Conservation (phyloP, 53 echinoderm and acorn worm genomes). For the Crossaster papposus region DNA sequence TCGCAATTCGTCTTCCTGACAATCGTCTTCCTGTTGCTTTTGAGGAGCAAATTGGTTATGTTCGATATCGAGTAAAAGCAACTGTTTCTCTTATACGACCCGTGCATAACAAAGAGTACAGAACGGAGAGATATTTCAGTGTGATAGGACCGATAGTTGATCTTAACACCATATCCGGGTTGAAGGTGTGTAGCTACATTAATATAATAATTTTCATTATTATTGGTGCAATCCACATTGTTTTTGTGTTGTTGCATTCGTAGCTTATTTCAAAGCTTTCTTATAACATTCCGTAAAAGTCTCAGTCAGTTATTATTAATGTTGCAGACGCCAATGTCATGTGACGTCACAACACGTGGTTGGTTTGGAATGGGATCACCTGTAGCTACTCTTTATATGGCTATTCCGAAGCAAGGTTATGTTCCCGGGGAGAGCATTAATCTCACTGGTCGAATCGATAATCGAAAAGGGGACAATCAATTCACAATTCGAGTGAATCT, state of each 20-base stretch:
- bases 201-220: background rate
- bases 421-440: conserved; percentile 22
- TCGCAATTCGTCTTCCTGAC: conserved; percentile 9
- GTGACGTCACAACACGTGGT: background rate
- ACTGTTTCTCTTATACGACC: conserved; percentile 9
- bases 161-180: conserved; percentile 2
- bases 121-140: conserved; percentile 22
- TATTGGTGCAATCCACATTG: too few relatives aligned
- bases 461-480: background rate
- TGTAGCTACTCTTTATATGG: background rate
- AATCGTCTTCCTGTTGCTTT: background rate
- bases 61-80: conserved; percentile 7
- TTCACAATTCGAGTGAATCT: background rate
- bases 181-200: conserved; percentile 6
- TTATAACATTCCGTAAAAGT: background rate
- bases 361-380: conserved; percentile 19
- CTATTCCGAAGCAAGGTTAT: conserved; percentile 22
- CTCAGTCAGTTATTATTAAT: background rate
- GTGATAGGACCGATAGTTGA: conserved; percentile 17
- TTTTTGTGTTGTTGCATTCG: background rate
- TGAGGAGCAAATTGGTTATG: conserved; percentile 13
- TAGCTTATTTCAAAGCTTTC: background rate
- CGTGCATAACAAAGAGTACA: background rate
- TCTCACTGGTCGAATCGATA: conserved; percentile 19
- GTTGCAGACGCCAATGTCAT: background rate